These are phyloP conservation scores for Eudasyphora cyanicolor DNA, from an alignment of 2,888 invertebrate species.

Conservation along the genomic window DNA sequence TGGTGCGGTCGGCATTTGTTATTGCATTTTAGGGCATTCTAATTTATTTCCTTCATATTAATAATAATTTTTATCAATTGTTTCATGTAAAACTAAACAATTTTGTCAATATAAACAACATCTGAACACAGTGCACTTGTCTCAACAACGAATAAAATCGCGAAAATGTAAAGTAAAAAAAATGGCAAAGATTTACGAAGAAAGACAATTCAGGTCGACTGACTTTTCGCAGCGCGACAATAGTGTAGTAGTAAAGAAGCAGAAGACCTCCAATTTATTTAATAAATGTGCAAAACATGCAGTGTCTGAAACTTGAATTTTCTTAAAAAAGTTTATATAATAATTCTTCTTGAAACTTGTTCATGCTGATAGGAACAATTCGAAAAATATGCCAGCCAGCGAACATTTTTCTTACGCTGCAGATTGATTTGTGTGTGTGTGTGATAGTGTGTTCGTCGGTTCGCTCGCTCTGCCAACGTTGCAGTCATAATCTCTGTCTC, in stretches of 20 bases:
- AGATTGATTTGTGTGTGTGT: constrained; percentile 12
- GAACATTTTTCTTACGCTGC: constrained; percentile 28
- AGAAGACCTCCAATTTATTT: constrained; percentile 5
- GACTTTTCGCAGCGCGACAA: constrained; percentile 57
- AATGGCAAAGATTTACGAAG: background rate
- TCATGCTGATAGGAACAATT: constrained; percentile 36
- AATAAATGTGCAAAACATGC: constrained; percentile 10
- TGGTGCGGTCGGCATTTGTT: constrained; percentile 63
- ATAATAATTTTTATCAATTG: background rate
- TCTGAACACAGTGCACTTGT: background rate
- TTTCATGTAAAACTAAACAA: background rate
- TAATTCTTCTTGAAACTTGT: constrained; percentile 22
- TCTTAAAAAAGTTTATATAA: constrained; percentile 32
- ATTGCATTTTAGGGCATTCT: constrained; percentile 61
- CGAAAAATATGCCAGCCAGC: constrained; percentile 37
- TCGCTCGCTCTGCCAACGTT: constrained; percentile 51
- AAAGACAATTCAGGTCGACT: constrained; percentile 53
- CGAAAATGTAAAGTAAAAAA: constrained; percentile 25
- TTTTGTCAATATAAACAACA: background rate
- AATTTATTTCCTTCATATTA: constrained; percentile 8
- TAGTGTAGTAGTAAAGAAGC: too few species aligned
- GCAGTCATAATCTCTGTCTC: constrained; percentile 52
- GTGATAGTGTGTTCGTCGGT: too few species aligned
- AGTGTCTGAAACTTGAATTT: constrained; percentile 38
- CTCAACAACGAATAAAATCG: background rate